A percentile compares a stretch with the other conserved stretches of the same genome.
Evolutionary conservation across 1,140 invertebrate species (phyloP).

Genomic region (Oryzaephilus surinamensis): DNA sequence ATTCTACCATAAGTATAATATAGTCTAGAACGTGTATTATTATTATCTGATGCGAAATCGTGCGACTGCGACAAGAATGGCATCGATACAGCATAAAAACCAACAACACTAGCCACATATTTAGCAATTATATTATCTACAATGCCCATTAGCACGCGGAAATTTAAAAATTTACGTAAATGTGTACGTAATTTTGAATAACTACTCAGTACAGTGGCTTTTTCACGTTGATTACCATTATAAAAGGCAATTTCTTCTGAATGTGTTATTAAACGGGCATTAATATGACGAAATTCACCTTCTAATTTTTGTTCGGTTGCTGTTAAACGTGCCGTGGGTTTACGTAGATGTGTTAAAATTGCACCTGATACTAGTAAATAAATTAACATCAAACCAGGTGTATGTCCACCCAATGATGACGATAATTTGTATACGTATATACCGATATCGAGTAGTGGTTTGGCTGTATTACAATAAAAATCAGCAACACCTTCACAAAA

Average conservation of each 20-base stretch:
- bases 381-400: slow-evolving; percentile 72
- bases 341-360: slow-evolving; percentile 66
- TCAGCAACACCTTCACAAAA: slow-evolving; percentile 93
- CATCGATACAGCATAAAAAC: slow-evolving; percentile 88
- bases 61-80: slow-evolving; percentile 77
- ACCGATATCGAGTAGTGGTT: slow-evolving; percentile 88
- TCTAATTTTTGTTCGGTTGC: slow-evolving; percentile 92
- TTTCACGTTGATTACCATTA: slow-evolving; percentile 82
- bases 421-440: slow-evolving; percentile 90
- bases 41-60: slow-evolving; percentile 43
- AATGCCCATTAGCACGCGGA: slow-evolving; percentile 86
- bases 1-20: slow-evolving; percentile 96
- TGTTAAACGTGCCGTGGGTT: slow-evolving; percentile 80
- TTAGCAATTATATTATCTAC: slow-evolving; percentile 94
- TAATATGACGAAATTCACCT: slow-evolving; percentile 95
- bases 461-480: slow-evolving; percentile 95
- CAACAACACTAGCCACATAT: slow-evolving; percentile 90
- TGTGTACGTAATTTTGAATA: slow-evolving; percentile 86
- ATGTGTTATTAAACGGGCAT: slow-evolving; percentile 91
- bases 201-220: slow-evolving; percentile 74
- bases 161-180: slow-evolving; percentile 80
- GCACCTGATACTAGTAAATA: slow-evolving; percentile 79
- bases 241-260: slow-evolving; percentile 98
- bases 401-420: slow-evolving; percentile 67
- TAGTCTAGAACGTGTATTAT: slow-evolving; percentile 49